Percentiles rank a stretch among this genome's conserved stretches.
Evolutionary conservation across 2,888 invertebrate genomes (phyloP).

Genomic region (Athalia cordata): DNA sequence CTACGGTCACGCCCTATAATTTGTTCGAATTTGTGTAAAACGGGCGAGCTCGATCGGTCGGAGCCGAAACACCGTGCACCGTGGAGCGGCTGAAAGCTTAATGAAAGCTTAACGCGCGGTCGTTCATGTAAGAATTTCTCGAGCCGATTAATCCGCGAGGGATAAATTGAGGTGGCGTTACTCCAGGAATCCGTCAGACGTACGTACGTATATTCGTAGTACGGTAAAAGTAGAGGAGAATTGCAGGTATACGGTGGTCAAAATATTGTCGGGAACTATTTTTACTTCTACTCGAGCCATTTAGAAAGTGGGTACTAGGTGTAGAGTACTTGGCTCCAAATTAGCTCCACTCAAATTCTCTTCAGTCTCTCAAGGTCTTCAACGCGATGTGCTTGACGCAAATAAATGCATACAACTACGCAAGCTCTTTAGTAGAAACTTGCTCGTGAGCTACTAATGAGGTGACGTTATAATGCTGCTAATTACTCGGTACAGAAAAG

Average conservation of each 20-base stretch:
- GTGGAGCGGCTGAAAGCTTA: too few species aligned
- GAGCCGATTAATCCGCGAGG: too few species aligned
- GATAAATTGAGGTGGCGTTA: too few species aligned
- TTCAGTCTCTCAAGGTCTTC: slow-evolving; percentile 37
- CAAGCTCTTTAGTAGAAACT: slow-evolving; percentile 43
- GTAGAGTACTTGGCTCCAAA: slow-evolving; percentile 49
- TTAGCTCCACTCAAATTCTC: slow-evolving; percentile 60
- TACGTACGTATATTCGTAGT: too few species aligned
- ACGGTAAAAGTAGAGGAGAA: too few species aligned
- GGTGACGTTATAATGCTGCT: slow-evolving; percentile 50
- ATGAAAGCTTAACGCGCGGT: too few species aligned
- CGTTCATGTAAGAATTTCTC: too few species aligned
- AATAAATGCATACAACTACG: slow-evolving; percentile 22
- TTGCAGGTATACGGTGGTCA: too few species aligned
- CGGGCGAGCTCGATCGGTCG: slow-evolving; percentile 19
- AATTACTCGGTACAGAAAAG: slow-evolving; percentile 50
- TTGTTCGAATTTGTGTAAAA: slow-evolving; percentile 56
- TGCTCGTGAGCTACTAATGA: slow-evolving; percentile 58
- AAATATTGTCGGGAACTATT: too few species aligned
- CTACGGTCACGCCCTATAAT: slow-evolving; percentile 49
- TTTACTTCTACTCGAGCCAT: slow-evolving; percentile 7
- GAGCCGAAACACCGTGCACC: slow-evolving; percentile 6
- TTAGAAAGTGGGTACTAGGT: slow-evolving; percentile 49
- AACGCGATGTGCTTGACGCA: slow-evolving; percentile 14
- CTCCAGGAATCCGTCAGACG: too few species aligned